Evolutionary conservation across 2,888 invertebrate genomes (phyloP).

Genomic region (Nysson spinosus): DNA sequence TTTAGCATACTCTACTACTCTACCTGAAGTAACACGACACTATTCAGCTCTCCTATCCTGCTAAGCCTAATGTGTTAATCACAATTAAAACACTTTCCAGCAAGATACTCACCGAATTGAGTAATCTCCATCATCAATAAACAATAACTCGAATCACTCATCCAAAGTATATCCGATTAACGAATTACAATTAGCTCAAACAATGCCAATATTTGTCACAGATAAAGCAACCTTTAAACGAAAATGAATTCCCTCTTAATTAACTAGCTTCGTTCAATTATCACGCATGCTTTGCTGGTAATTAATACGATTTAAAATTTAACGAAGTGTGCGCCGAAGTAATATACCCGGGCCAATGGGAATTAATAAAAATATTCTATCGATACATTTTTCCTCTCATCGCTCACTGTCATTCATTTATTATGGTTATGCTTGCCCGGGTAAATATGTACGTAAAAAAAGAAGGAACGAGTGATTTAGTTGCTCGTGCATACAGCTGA

Average conservation of each 20-base stretch:
- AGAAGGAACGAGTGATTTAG: conserved; percentile 12
- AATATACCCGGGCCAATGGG: not conserved
- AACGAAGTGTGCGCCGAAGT: not conserved
- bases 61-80: too few species aligned
- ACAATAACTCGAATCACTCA: too few species aligned
- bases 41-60: too few species aligned
- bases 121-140: too few species aligned
- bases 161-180: too few species aligned
- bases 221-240: too few species aligned
- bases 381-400: conserved; percentile 15
- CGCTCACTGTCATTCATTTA: conserved; percentile 42
- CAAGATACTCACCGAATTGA: too few species aligned
- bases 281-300: too few species aligned
- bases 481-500: conserved; percentile 19
- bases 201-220: too few species aligned
- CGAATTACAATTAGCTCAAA: too few species aligned
- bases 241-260: not conserved
- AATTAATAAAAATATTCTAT: not conserved
- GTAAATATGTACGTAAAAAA: conserved; percentile 25
- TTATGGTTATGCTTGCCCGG: conserved; percentile 10
- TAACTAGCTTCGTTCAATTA: not conserved
- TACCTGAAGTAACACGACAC: not conserved
- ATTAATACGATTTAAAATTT: too few species aligned
- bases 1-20: not conserved
- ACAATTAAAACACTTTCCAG: not conserved